Conservation (phyloP, 2,113 vertebrate species). For the Microtus richardsoni region DNA sequence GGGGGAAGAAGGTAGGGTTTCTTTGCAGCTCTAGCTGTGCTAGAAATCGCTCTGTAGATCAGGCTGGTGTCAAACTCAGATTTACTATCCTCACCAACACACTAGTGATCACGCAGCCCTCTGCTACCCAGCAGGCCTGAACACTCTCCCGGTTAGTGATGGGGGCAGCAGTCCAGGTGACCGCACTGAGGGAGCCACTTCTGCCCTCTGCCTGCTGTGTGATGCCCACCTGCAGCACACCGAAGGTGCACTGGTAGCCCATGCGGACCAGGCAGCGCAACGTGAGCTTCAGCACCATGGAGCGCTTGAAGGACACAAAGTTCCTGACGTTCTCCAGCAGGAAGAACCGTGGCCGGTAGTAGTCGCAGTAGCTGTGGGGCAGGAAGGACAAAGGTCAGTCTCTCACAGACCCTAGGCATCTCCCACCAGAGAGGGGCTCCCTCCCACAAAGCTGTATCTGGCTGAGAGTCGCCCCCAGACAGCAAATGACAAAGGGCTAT, state of each 20-base stretch:
- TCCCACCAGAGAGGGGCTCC: not conserved
- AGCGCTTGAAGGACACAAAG: slow-evolving; percentile 97
- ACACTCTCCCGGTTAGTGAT: not conserved
- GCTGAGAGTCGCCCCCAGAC: not conserved
- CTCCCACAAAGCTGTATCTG: not conserved
- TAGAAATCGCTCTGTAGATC: not conserved
- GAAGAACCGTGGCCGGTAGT: slow-evolving; percentile 97
- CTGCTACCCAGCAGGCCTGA: not conserved
- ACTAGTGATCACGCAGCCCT: not conserved
- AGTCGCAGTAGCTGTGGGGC: slow-evolving; percentile 94
- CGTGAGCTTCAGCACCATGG: slow-evolving; percentile 98
- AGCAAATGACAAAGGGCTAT: not conserved
- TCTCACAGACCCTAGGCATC: no score
- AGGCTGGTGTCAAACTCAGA: not conserved
- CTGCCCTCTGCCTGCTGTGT: not conserved
- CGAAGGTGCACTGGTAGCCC: slow-evolving; percentile 99
- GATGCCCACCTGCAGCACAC: slow-evolving; percentile 93
- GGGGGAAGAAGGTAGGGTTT: not conserved
- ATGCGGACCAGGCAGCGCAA: slow-evolving; percentile 96
- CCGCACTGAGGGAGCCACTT: not conserved
- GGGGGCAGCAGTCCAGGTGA: not conserved
- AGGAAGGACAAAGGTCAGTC: not conserved
- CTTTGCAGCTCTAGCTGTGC: not conserved
- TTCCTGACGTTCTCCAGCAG: slow-evolving; percentile 97
- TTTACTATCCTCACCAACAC: not conserved